Evolutionary conservation across 2,888 invertebrate genomes (phyloP).

Genomic region (Cryptus armator): DNA sequence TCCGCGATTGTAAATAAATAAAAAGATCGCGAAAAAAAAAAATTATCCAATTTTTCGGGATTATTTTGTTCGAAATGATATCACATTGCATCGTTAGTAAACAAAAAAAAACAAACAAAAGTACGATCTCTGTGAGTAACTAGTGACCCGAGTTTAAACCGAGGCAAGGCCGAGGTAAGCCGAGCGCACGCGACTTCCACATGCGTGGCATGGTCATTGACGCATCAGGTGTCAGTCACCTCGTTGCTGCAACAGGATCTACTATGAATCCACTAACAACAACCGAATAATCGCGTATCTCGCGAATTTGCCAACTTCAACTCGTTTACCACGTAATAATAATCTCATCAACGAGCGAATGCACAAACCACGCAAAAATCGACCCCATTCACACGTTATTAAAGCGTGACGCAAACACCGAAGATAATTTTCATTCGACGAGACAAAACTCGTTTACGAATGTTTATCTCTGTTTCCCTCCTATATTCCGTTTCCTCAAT

Average conservation of each 20-base stretch:
- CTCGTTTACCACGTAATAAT: too few relatives aligned
- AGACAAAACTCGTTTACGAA: too few relatives aligned
- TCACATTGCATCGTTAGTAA: background rate
- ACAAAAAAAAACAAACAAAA: background rate
- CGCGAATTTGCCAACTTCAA: too few relatives aligned
- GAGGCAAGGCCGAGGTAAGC: constrained; percentile 54
- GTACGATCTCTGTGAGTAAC: background rate
- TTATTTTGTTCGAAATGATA: background rate
- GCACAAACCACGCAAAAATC: background rate
- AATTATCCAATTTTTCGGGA: background rate
- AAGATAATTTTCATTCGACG: too few relatives aligned
- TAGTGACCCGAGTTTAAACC: background rate
- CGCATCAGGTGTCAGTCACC: constrained; percentile 85
- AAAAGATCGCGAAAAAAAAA: background rate
- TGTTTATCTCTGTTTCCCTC: background rate
- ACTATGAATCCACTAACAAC: background rate
- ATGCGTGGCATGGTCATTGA: constrained; percentile 83
- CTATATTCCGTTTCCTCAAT: background rate
- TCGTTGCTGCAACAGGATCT: constrained; percentile 50
- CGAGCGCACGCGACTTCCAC: constrained; percentile 69
- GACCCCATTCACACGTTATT: constrained; percentile 10
- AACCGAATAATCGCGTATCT: background rate
- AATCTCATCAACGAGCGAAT: background rate
- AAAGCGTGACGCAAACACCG: background rate
- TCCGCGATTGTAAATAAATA: too few relatives aligned